Conservation (phyloP, 2,888 invertebrate genomes). For the Protonemura montana region DNA sequence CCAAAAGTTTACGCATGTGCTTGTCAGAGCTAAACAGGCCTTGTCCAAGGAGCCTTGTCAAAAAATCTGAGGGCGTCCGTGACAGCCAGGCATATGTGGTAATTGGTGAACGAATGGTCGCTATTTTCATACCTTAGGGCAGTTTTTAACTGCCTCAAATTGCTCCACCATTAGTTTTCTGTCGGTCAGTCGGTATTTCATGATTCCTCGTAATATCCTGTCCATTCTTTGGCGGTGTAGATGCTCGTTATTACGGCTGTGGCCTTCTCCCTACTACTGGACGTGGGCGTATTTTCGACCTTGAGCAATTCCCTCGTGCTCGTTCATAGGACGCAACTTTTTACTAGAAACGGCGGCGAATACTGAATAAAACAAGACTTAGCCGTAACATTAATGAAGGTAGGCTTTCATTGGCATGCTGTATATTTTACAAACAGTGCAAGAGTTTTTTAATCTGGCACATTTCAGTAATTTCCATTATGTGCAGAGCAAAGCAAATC, state of each 20-base stretch:
- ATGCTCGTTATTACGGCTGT: neutral
- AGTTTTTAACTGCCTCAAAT: constrained; percentile 86
- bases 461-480: too few relatives aligned
- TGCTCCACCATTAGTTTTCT: constrained; percentile 90
- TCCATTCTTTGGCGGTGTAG: constrained; percentile 68
- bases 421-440: too few relatives aligned
- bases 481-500: too few relatives aligned
- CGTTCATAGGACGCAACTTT: neutral
- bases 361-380: neutral
- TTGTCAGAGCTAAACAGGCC: neutral
- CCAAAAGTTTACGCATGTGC: constrained; percentile 35
- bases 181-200: constrained; percentile 84
- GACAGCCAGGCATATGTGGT: neutral
- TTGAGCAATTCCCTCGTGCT: neutral
- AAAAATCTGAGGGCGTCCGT: neutral
- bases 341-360: neutral
- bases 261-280: neutral
- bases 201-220: constrained; percentile 86
- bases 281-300: neutral
- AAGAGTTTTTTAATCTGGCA: too few relatives aligned
- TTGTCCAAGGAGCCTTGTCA: too few relatives aligned
- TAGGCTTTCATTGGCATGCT: too few relatives aligned
- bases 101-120: constrained; percentile 20
- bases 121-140: constrained; percentile 77
- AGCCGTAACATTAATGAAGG: too few relatives aligned